These are phyloP conservation scores for Actenoides hombroni DNA, from an alignment of 2,113 vertebrate genomes.

Conservation along the genomic window DNA sequence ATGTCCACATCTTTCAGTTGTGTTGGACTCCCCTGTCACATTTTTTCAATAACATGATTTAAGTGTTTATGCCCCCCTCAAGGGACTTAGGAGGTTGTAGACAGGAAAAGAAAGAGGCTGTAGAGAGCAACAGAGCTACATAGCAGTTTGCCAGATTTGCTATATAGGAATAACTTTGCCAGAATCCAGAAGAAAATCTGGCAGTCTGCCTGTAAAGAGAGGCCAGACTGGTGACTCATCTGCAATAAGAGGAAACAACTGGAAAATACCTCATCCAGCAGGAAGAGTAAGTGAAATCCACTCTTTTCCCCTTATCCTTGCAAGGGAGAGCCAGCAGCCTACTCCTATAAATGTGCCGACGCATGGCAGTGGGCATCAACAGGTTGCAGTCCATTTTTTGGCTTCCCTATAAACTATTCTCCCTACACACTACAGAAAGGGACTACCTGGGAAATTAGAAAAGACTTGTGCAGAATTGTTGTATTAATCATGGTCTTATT, in stretches of 20 bases:
- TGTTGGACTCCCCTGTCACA: background rate
- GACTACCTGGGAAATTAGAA: background rate
- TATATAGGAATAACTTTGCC: conserved; percentile 7
- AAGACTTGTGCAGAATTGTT: background rate
- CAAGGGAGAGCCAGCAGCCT: background rate
- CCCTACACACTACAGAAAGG: background rate
- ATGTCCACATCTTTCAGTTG: background rate
- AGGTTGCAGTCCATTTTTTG: background rate
- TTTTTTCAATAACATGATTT: background rate
- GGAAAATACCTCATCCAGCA: background rate
- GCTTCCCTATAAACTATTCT: background rate
- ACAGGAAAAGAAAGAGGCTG: background rate
- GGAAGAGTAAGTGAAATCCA: background rate
- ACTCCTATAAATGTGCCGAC: background rate
- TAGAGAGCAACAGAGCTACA: background rate
- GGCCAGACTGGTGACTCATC: conserved; percentile 9
- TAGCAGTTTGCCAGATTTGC: background rate
- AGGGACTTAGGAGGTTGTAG: background rate
- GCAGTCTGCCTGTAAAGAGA: background rate
- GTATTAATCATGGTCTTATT: background rate
- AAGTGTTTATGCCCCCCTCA: background rate
- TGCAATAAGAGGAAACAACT: background rate
- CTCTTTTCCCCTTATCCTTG: background rate
- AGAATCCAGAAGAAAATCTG: background rate
- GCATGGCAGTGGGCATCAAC: background rate